phyloP scores from a whole-genome alignment of 2,888 invertebrate genomes.

The Polydrusus cervinus region DNA sequence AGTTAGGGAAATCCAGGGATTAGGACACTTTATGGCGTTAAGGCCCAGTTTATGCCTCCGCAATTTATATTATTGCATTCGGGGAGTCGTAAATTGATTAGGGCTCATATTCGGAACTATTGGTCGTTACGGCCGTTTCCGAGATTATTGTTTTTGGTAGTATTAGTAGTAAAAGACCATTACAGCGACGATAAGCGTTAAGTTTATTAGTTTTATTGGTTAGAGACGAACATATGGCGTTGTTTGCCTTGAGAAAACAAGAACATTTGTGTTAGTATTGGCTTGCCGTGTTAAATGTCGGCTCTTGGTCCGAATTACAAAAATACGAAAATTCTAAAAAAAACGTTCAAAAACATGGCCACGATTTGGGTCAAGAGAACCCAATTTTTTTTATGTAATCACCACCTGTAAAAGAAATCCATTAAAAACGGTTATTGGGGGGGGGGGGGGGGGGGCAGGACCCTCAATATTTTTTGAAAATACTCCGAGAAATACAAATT shows the following conservation, averaged over 20 bases:
- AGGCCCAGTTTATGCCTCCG: slow-evolving; percentile 27
- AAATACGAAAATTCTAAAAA: no score
- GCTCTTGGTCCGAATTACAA: no score
- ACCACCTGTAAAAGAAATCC: no score
- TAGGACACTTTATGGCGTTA: slow-evolving; percentile 31
- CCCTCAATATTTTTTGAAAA: no score
- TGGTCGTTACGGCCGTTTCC: slow-evolving; percentile 8
- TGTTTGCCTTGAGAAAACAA: slow-evolving; percentile 30
- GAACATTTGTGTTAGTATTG: not conserved
- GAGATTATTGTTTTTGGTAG: slow-evolving; percentile 31
- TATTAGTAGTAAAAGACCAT: slow-evolving; percentile 22
- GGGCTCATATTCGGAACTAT: slow-evolving; percentile 17
- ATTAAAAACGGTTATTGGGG: no score
- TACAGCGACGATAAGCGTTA: slow-evolving; percentile 22
- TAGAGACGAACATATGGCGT: slow-evolving; percentile 28
- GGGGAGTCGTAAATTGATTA: not conserved
- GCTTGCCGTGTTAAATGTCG: no score
- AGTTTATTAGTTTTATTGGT: slow-evolving; percentile 19
- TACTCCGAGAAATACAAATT: no score
- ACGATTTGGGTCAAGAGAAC: no score
- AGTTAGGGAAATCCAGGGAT: slow-evolving; percentile 36
- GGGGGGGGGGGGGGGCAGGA: no score
- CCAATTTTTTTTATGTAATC: no score
- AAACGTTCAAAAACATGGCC: no score
- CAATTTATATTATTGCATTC: slow-evolving; percentile 17